These are phyloP conservation scores for Pectinophora gossypiella DNA, from an alignment of 1,140 invertebrate species.

Conservation along the genomic window DNA sequence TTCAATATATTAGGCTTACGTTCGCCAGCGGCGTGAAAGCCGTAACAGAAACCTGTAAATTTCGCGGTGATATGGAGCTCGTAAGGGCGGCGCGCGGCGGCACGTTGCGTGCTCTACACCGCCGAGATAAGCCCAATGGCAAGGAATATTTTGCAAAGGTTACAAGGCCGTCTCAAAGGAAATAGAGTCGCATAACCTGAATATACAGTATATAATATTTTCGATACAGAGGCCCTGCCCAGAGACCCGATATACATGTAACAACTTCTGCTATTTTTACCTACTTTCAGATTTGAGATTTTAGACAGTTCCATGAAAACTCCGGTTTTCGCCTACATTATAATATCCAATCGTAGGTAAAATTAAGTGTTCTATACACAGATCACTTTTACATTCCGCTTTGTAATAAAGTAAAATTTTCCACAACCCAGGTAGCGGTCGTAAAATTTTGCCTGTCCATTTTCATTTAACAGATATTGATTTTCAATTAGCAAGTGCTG, in stretches of 20 bases:
- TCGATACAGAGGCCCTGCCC: too few relatives aligned
- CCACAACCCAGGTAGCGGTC: background rate
- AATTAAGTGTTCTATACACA: too few relatives aligned
- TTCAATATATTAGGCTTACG: background rate
- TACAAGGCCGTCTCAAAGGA: conserved; percentile 17
- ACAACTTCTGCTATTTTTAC: too few relatives aligned
- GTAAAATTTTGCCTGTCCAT: conserved; percentile 14
- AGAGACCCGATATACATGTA: background rate
- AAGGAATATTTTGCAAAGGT: conserved; percentile 28
- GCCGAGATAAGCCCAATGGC: conserved; percentile 31
- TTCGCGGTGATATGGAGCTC: conserved; percentile 24
- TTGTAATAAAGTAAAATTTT: too few relatives aligned
- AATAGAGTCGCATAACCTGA: conserved; percentile 8
- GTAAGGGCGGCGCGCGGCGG: conserved; percentile 13
- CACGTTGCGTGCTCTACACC: conserved; percentile 36
- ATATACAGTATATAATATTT: background rate
- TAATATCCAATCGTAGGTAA: too few relatives aligned
- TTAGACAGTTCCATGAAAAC: too few relatives aligned
- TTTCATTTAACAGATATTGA: conserved; percentile 14
- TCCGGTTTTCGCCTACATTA: too few relatives aligned
- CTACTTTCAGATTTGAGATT: too few relatives aligned
- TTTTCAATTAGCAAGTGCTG: conserved; percentile 13
- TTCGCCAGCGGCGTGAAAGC: background rate
- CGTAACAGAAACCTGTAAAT: conserved; percentile 13
- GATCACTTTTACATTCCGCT: too few relatives aligned